These are phyloP conservation scores for Charaxes varanes DNA, from an alignment of 1,140 invertebrate species.

Conservation along the genomic window DNA sequence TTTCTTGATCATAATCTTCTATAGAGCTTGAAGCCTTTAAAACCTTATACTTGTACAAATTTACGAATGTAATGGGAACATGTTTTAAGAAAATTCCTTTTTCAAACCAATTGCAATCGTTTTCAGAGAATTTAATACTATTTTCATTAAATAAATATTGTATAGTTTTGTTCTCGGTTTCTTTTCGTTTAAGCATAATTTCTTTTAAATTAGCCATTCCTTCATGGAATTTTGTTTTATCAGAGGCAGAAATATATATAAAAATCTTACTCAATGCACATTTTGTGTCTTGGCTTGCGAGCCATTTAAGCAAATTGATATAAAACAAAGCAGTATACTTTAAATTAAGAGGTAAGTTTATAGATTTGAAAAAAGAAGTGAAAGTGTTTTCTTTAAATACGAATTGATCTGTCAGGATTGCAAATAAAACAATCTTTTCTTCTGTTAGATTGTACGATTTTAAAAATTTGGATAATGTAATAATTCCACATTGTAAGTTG, in stretches of 20 bases:
- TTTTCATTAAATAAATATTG: constrained; percentile 7
- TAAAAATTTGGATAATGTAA: constrained; percentile 21
- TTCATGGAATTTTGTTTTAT: constrained; percentile 2
- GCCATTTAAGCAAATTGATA: constrained; percentile 2
- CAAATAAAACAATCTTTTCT: constrained; percentile 29
- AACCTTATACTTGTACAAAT: constrained; percentile 21
- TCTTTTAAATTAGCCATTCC: not conserved
- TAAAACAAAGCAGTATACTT: not conserved
- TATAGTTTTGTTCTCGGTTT: not conserved
- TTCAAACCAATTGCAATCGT: constrained; percentile 29
- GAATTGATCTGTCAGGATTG: constrained; percentile 20
- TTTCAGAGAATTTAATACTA: constrained; percentile 2
- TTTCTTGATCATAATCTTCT: constrained; percentile 13
- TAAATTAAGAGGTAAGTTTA: not conserved
- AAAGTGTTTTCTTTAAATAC: constrained; percentile 27
- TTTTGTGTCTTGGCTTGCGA: not conserved
- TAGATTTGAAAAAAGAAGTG: constrained; percentile 8
- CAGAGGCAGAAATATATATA: not conserved
- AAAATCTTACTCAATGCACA: not conserved
- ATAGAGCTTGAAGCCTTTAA: constrained; percentile 10
- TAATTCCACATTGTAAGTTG: constrained; percentile 23
- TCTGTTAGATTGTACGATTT: constrained; percentile 19
- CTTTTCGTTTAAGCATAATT: not conserved
- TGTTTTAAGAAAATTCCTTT: constrained; percentile 24
- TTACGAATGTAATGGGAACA: constrained; percentile 23